Conservation (phyloP, 2,888 invertebrate species). For the Pandemis heparana region DNA sequence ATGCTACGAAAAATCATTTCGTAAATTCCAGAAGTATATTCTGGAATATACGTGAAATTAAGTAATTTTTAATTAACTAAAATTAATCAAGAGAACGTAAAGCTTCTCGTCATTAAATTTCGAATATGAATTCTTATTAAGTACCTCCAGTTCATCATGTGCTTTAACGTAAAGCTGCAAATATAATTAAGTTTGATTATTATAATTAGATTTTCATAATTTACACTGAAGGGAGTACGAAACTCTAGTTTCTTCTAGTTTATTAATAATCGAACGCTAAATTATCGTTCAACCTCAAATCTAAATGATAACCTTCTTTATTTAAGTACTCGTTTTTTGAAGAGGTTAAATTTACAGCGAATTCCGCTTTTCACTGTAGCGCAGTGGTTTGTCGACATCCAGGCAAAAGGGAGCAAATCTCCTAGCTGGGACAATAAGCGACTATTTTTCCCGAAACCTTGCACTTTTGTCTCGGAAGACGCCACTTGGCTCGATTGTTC, state of each 20-base stretch:
- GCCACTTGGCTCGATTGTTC: too few species aligned
- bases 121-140: constrained; percentile 28
- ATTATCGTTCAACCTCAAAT: neutral
- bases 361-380: constrained; percentile 1
- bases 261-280: neutral
- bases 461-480: too few species aligned
- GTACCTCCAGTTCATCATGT: neutral
- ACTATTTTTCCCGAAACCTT: too few species aligned
- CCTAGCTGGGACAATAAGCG: too few species aligned
- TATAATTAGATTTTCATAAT: neutral
- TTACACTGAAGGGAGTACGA: neutral
- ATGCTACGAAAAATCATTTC: constrained; percentile 14
- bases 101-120: constrained; percentile 27
- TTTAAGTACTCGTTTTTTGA: too few species aligned
- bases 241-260: neutral
- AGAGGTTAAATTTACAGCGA: neutral
- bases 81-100: constrained; percentile 33
- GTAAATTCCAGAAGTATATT: constrained; percentile 25
- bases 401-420: constrained; percentile 1
- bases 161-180: neutral
- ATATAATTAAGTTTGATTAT: constrained; percentile 4
- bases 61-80: constrained; percentile 31
- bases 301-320: neutral
- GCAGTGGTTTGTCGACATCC: constrained; percentile 1
- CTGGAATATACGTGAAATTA: neutral